Percentiles rank a stretch among this genome's conserved stretches.
These are phyloP conservation scores for Rhodophaea formosa DNA, from an alignment of 2,888 invertebrate genomes.

Conservation along the genomic window DNA sequence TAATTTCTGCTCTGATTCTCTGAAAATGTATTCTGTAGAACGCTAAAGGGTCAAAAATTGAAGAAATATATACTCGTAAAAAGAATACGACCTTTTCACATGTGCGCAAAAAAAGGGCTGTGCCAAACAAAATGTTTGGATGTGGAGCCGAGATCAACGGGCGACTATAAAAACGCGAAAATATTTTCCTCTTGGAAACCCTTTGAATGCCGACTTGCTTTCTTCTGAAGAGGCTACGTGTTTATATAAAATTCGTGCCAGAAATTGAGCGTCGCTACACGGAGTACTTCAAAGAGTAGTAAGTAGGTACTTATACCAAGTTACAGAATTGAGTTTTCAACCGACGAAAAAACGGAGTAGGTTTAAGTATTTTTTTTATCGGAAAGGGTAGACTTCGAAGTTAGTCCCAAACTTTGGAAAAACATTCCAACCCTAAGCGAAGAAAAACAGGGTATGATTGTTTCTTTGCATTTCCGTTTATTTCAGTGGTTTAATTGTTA, in stretches of 20 bases:
- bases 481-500: no score
- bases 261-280: background rate
- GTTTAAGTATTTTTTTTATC: no score
- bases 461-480: no score
- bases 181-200: slow-evolving; percentile 12
- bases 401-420: no score
- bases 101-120: slow-evolving; percentile 6
- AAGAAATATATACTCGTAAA: background rate
- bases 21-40: background rate
- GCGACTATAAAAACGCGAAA: slow-evolving; percentile 13
- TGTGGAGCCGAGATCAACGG: slow-evolving; percentile 10
- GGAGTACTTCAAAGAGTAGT: background rate
- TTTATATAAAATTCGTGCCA: slow-evolving; percentile 1
- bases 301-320: no score
- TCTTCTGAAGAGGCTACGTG: background rate
- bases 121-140: slow-evolving; percentile 8
- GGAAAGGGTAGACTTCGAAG: no score
- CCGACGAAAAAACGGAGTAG: no score
- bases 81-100: background rate
- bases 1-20: background rate
- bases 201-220: slow-evolving; percentile 8
- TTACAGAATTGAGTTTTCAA: no score
- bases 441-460: no score
- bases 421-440: no score
- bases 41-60: background rate